Conservation (phyloP, 2,888 invertebrate species). For the Drosophila merina region DNA sequence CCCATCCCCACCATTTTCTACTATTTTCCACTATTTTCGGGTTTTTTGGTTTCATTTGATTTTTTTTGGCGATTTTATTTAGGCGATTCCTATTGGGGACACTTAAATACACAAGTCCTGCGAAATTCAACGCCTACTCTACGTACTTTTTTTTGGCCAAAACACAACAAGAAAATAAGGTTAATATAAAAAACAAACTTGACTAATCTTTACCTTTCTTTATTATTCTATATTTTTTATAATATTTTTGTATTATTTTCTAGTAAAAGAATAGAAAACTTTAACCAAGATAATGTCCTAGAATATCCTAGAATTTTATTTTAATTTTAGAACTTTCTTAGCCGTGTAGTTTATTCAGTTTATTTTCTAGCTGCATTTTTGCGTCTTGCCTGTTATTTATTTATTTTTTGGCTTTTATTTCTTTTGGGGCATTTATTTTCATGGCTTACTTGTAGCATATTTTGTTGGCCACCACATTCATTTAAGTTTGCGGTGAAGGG, state of each 20-base stretch:
- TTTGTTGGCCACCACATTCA: slow-evolving; percentile 48
- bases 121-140: slow-evolving; percentile 36
- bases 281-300: too few species aligned
- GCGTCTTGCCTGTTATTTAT: slow-evolving; percentile 8
- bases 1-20: slow-evolving; percentile 32
- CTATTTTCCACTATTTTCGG: neutral
- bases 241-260: too few species aligned
- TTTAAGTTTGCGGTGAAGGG: slow-evolving; percentile 56
- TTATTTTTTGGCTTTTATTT: slow-evolving; percentile 15
- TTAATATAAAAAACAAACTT: too few species aligned
- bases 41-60: slow-evolving; percentile 9
- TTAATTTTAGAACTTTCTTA: neutral
- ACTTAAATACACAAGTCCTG: slow-evolving; percentile 60
- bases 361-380: slow-evolving; percentile 45
- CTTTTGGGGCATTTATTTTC: slow-evolving; percentile 61
- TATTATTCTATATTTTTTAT: too few species aligned
- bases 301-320: too few species aligned
- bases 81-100: slow-evolving; percentile 65
- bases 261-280: too few species aligned
- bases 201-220: too few species aligned
- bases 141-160: neutral
- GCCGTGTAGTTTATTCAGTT: slow-evolving; percentile 6
- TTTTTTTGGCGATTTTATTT: slow-evolving; percentile 8
- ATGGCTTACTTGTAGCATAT: slow-evolving; percentile 67
- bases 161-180: neutral